These are phyloP conservation scores for Forbesichthys papilliferus DNA, from an alignment of 2,113 vertebrate species.

Conservation along the genomic window DNA sequence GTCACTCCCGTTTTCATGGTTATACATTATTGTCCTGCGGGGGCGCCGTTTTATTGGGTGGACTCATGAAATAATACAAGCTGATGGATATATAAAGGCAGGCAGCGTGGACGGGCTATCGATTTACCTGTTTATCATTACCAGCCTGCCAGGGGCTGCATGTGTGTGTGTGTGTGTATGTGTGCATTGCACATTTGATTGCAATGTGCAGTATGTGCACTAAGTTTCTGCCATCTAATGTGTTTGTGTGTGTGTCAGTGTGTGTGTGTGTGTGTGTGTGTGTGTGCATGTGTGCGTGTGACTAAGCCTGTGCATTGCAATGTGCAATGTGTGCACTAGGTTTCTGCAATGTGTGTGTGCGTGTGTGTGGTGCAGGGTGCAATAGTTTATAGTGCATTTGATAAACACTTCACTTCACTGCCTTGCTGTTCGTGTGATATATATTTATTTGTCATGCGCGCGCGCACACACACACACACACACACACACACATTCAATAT, in stretches of 20 bases:
- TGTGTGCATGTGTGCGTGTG: too few relatives aligned
- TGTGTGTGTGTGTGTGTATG: neutral
- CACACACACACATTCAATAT: neutral
- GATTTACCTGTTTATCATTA: conserved; percentile 33
- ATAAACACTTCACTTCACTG: conserved; percentile 21
- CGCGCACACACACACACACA: too few relatives aligned
- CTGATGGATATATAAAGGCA: conserved; percentile 45
- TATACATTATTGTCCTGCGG: conserved; percentile 29
- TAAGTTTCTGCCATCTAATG: neutral
- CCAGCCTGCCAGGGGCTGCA: neutral
- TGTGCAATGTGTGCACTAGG: neutral
- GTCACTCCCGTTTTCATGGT: neutral
- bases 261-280: too few relatives aligned
- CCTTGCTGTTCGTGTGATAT: neutral
- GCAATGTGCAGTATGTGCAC: too few relatives aligned
- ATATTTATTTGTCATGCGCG: too few relatives aligned
- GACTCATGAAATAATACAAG: conserved; percentile 21
- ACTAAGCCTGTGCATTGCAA: neutral
- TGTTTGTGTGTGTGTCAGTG: too few relatives aligned
- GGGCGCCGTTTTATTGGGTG: neutral
- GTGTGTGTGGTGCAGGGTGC: too few relatives aligned
- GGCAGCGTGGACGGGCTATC: neutral
- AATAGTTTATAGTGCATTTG: neutral
- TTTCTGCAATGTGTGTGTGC: neutral
- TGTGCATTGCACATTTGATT: neutral